These are phyloP conservation scores for Ivindomyrus marchei DNA, from an alignment of 2,113 vertebrate genomes.

Conservation along the genomic window DNA sequence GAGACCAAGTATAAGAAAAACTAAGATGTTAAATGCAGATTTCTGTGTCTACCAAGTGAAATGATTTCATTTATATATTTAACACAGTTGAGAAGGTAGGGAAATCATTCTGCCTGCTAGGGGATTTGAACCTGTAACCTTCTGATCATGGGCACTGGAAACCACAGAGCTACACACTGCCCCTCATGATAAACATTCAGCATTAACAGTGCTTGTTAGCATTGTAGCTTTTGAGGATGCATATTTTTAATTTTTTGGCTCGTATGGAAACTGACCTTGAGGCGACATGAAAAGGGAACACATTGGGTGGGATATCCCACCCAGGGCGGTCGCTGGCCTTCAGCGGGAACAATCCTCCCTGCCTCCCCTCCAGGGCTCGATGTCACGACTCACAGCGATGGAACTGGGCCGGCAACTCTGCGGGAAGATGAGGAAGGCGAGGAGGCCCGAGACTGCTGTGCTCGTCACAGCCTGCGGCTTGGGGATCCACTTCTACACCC, in stretches of 20 bases:
- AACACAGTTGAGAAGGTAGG: neutral
- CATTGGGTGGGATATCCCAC: neutral
- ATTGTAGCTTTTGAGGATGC: neutral
- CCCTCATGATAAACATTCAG: neutral
- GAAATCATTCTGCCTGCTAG: neutral
- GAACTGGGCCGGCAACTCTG: conserved; percentile 67
- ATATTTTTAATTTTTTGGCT: neutral
- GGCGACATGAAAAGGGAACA: neutral
- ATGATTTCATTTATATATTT: neutral
- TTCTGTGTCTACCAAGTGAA: neutral
- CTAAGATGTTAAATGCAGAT: neutral
- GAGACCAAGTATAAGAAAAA: neutral
- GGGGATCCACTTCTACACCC: conserved; percentile 68
- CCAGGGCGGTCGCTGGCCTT: neutral
- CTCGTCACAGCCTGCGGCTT: conserved; percentile 57
- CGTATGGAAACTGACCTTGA: neutral
- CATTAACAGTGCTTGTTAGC: neutral
- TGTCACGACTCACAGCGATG: conserved; percentile 64
- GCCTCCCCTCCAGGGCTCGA: conserved; percentile 55
- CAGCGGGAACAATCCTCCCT: neutral
- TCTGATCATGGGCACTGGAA: neutral
- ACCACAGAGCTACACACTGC: neutral
- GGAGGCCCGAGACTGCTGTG: conserved; percentile 48
- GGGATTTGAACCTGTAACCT: neutral
- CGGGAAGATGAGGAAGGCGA: conserved; percentile 70